Evolutionary conservation across 2,113 vertebrate genomes (phyloP).

Genomic region (Forbesichthys agassizii): DNA sequence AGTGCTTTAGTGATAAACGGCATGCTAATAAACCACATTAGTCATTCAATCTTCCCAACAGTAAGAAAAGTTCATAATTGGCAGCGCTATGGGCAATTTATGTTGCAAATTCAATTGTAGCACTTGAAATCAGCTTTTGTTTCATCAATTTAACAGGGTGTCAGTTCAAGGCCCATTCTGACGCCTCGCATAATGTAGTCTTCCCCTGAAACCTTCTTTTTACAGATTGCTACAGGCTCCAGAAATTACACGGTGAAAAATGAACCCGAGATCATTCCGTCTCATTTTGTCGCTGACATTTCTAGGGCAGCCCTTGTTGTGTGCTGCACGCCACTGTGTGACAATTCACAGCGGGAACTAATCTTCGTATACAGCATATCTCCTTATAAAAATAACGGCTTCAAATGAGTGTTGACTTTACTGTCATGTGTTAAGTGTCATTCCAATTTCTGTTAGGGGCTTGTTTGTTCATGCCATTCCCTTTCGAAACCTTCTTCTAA

Average conservation of each 20-base stretch:
- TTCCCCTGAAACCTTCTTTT: conserved; percentile 31
- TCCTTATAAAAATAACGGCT: neutral
- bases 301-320: conserved; percentile 53
- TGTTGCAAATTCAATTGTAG: conserved; percentile 42
- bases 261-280: too few species aligned
- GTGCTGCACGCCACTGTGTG: conserved; percentile 16
- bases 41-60: conserved; percentile 4
- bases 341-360: conserved; percentile 1
- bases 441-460: conserved; percentile 10
- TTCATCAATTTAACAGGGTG: conserved; percentile 6
- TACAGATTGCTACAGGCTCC: conserved; percentile 32
- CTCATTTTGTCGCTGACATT: conserved; percentile 41
- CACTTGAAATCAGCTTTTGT: conserved; percentile 36
- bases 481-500: conserved; percentile 4
- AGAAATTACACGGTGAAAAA: conserved; percentile 46
- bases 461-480: conserved; percentile 1
- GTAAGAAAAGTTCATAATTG: conserved; percentile 9
- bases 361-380: conserved; percentile 23
- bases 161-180: conserved; percentile 30
- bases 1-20: too few species aligned
- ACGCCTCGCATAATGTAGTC: conserved; percentile 42
- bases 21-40: conserved; percentile 1
- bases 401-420: conserved; percentile 23
- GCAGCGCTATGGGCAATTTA: conserved; percentile 13
- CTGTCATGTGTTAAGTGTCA: conserved; percentile 7